These are phyloP conservation scores for Amazona guildingii DNA, from an alignment of 2,113 vertebrate species.

Conservation along the genomic window DNA sequence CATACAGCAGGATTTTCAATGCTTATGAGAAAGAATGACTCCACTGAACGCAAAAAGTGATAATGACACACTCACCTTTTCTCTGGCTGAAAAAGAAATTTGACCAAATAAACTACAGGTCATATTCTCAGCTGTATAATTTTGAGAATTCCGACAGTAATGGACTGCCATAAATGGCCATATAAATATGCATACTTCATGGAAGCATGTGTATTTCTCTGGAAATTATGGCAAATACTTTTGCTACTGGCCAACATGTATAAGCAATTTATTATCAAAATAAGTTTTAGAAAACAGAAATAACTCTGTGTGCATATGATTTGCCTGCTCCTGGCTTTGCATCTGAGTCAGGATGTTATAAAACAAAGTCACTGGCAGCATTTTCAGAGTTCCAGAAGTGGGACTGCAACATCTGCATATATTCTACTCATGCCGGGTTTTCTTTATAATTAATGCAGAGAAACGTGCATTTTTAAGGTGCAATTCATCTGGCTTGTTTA, in stretches of 20 bases:
- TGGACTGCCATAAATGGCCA: background rate
- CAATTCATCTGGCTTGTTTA: slow-evolving; percentile 12
- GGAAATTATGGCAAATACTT: background rate
- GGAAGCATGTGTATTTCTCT: background rate
- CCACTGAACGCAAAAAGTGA: background rate
- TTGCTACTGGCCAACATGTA: background rate
- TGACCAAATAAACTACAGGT: background rate
- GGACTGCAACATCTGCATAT: background rate
- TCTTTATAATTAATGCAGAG: background rate
- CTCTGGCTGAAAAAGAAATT: background rate
- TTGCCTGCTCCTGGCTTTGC: background rate
- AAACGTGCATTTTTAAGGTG: slow-evolving; percentile 4
- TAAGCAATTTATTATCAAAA: background rate
- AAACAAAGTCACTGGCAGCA: background rate
- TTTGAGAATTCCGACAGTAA: background rate
- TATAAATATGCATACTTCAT: background rate
- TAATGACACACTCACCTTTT: background rate
- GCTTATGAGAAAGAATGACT: background rate
- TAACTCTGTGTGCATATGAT: background rate
- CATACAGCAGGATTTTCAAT: background rate
- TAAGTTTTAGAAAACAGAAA: background rate
- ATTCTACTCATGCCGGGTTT: background rate
- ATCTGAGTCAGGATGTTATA: background rate
- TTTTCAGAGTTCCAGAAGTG: background rate
- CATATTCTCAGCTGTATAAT: background rate